Evolutionary conservation across 1,140 invertebrate genomes (phyloP), one percentile per base, ranked within the genome.

Genomic region (Brachionus paranguensis): DNA sequence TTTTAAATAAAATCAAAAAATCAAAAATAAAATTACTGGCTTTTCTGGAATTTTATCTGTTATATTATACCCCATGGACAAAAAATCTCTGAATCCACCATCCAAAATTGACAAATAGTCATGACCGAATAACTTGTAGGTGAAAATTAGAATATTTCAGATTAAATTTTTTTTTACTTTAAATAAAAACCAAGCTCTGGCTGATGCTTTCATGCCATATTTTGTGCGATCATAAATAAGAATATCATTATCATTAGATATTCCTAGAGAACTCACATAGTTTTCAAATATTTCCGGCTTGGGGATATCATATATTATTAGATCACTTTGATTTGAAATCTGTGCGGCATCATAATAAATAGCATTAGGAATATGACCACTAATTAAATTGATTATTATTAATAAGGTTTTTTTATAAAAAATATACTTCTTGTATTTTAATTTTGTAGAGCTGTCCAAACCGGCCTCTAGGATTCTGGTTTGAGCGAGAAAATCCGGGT

Each of bases 101-200:
- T 87, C 70, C 43, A 87, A 83, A 55, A 87, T 83, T 11, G 85
- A 86, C 12, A 87, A 81, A 11, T 74, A 78, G 1, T 85, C 43
- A 27, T 85, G 83, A 11, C 86, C 86, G 84, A 85, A 86, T 1
- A 84, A 10, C 86, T 87, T 70, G 1, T n/a, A 3, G 7, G 8
- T 20, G 10, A 47, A 76, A 24, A 41, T 41, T 41, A 12, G 33
- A 37, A 37, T 37, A 3, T 37, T 6, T 37, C 33, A 0, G 53
- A 76, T 33, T 17, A 47, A 11, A 11, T 24, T 24, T 14, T 47
- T 47, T 76, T 17, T 17, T 84, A 86, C 86, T 74, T 84, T 86
- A 24, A 87, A 86, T 43, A 85, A 86, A 86, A 86, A 87, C 85
- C 85, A 87, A 4, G 84, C 85, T 37, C 86, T 33, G n/a, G 85